These are phyloP conservation scores for Diaphora mendica DNA, from an alignment of 2,888 invertebrate genomes.

Conservation along the genomic window DNA sequence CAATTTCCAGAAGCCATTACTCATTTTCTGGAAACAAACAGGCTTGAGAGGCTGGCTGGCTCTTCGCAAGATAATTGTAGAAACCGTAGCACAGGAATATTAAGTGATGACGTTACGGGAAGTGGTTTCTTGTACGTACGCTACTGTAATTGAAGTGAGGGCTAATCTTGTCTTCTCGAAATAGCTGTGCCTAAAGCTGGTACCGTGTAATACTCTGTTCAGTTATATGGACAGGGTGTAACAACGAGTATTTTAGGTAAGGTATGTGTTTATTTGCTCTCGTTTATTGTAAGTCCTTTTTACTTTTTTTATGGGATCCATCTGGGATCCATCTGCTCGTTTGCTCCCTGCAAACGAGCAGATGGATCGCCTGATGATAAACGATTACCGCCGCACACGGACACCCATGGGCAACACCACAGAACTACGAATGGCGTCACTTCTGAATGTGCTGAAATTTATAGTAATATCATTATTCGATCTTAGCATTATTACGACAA, in stretches of 20 bases:
- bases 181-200: slow-evolving; percentile 39
- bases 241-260: slow-evolving; percentile 1
- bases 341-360: neutral
- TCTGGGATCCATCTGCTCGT: too few relatives aligned
- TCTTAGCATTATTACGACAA: neutral
- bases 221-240: slow-evolving; percentile 17
- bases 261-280: slow-evolving; percentile 19
- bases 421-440: too few relatives aligned
- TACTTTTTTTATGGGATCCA: neutral
- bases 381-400: too few relatives aligned
- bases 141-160: slow-evolving; percentile 56
- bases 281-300: neutral
- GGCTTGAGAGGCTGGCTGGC: slow-evolving; percentile 45
- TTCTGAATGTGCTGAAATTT: neutral
- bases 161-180: slow-evolving; percentile 55
- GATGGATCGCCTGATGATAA: too few relatives aligned
- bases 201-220: slow-evolving; percentile 24
- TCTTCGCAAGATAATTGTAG: slow-evolving; percentile 53
- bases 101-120: slow-evolving; percentile 59
- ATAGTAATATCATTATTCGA: neutral
- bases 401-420: too few relatives aligned
- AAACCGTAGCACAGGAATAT: slow-evolving; percentile 51
- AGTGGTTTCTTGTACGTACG: slow-evolving; percentile 54
- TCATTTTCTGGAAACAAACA: slow-evolving; percentile 73
- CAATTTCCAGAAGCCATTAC: slow-evolving; percentile 81